Conservation (phyloP, 1,140 invertebrate species). For the Lordiphosa collinella region DNA sequence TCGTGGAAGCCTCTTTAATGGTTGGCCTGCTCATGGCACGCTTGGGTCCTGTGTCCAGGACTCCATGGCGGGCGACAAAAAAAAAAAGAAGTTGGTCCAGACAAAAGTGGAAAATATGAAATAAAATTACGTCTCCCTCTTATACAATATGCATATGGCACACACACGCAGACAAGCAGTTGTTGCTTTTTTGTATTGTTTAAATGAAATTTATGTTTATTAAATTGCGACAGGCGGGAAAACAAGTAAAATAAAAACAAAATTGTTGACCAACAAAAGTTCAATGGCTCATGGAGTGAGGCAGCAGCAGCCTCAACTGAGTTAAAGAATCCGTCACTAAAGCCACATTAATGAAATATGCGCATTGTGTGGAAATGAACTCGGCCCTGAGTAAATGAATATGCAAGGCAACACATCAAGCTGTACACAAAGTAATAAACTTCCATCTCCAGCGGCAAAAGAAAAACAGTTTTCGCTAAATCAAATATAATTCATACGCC, state of each 20-base stretch:
- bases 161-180: slow-evolving; percentile 18
- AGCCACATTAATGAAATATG: too few relatives aligned
- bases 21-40: slow-evolving; percentile 1
- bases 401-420: slow-evolving; percentile 43
- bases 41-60: slow-evolving; percentile 13
- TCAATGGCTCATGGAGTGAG: neutral
- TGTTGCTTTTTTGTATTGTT: slow-evolving; percentile 42
- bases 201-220: slow-evolving; percentile 61
- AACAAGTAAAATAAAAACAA: slow-evolving; percentile 2
- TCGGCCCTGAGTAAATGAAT: slow-evolving; percentile 17
- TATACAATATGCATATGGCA: slow-evolving; percentile 24
- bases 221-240: slow-evolving; percentile 42
- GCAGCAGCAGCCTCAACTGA: too few relatives aligned
- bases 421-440: slow-evolving; percentile 18
- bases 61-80: slow-evolving; percentile 11
- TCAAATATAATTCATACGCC: slow-evolving; percentile 49
- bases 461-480: slow-evolving; percentile 10
- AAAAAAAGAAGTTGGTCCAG: slow-evolving; percentile 9
- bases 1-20: slow-evolving; percentile 31
- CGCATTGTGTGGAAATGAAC: slow-evolving; percentile 20
- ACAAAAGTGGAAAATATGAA: slow-evolving; percentile 42
- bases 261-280: neutral
- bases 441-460: neutral
- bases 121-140: slow-evolving; percentile 50
- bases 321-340: too few relatives aligned